phyloP scores from a whole-genome alignment of 64 coral and sea anemone genomes.

The Dendrophyllia cribrosa region DNA sequence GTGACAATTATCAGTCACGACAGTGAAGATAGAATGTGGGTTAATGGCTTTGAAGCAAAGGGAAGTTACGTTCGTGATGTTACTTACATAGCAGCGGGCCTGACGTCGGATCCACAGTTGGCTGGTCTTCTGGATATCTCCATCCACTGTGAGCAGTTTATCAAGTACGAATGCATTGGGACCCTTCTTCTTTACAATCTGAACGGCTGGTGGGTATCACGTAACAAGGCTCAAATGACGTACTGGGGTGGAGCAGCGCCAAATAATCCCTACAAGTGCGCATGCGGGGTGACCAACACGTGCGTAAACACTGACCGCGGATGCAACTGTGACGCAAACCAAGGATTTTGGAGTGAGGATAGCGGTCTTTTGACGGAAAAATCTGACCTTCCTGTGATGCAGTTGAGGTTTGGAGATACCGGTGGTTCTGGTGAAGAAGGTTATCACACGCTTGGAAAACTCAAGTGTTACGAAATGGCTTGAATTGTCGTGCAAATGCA shows the following conservation, averaged over 20 bases:
- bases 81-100: background rate
- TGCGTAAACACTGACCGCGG: background rate
- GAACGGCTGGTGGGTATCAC: slow-evolving; percentile 28
- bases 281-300: background rate
- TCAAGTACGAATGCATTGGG: slow-evolving; percentile 1
- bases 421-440: no score
- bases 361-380: no score
- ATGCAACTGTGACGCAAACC: slow-evolving; percentile 34
- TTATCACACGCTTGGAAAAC: no score
- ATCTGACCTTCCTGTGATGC: no score
- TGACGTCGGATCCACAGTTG: background rate
- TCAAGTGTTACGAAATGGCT: no score
- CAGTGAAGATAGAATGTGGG: slow-evolving; percentile 15
- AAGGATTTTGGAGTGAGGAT: background rate
- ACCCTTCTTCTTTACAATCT: background rate
- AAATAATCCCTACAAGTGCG: background rate
- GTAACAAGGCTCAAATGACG: background rate
- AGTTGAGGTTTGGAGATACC: no score
- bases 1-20: slow-evolving; percentile 51
- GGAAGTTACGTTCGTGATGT: slow-evolving; percentile 33
- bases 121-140: background rate
- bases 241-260: background rate
- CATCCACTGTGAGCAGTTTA: slow-evolving; percentile 7
- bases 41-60: background rate
- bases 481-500: background rate